phyloP scores from a whole-genome alignment of 2,888 invertebrate species.

The Actias luna region DNA sequence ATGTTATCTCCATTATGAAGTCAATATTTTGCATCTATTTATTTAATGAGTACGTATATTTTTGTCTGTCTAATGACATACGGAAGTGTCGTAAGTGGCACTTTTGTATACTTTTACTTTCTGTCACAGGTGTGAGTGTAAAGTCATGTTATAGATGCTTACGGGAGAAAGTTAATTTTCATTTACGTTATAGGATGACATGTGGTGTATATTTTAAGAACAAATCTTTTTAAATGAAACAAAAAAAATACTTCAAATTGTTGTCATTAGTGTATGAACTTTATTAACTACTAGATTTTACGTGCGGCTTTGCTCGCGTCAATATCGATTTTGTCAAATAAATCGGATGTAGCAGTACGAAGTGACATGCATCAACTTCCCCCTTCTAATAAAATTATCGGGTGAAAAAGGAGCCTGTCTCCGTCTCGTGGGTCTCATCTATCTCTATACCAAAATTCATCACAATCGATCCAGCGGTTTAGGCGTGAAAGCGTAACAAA shows the following conservation, averaged over 20 bases:
- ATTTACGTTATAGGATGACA: background rate
- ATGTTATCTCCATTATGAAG: background rate
- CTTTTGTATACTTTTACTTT: constrained; percentile 54
- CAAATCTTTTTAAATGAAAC: background rate
- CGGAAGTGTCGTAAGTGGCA: constrained; percentile 52
- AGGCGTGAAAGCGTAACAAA: too few relatives aligned
- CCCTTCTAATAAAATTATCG: too few relatives aligned
- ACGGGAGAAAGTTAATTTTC: background rate
- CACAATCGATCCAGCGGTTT: too few relatives aligned
- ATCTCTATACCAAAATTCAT: too few relatives aligned
- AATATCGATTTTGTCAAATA: too few relatives aligned
- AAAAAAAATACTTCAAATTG: too few relatives aligned
- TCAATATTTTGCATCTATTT: background rate
- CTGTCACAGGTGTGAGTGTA: constrained; percentile 11
- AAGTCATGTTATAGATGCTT: constrained; percentile 15
- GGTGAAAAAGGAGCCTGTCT: too few relatives aligned
- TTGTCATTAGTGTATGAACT: background rate
- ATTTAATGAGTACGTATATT: background rate
- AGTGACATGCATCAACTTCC: too few relatives aligned
- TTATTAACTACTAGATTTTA: background rate
- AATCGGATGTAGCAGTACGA: too few relatives aligned
- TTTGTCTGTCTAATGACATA: constrained; percentile 31
- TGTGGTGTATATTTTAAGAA: background rate
- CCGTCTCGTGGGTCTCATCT: too few relatives aligned
- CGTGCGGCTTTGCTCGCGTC: too few relatives aligned